A percentile compares a stretch with the other conserved stretches of the same genome.
phyloP scores from a whole-genome alignment of 2,888 invertebrate genomes.

The Automeris io region DNA sequence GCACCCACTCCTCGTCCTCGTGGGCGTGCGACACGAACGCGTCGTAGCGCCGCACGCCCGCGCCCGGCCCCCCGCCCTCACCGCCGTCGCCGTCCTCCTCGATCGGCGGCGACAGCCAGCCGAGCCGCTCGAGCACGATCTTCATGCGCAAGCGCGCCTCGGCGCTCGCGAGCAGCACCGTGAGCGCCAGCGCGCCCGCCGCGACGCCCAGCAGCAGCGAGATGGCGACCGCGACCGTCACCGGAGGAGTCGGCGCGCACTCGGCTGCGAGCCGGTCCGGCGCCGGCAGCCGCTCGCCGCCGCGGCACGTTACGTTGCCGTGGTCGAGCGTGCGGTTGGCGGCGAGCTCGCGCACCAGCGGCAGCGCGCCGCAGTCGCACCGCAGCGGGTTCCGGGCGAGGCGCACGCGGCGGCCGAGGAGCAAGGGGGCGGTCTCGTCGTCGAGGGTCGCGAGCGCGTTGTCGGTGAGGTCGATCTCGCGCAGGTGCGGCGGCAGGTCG shows the following conservation, averaged over 20 bases:
- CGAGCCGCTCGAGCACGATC: constrained; percentile 18
- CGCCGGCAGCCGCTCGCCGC: constrained; percentile 2
- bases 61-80: constrained; percentile 11
- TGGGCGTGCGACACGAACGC: constrained; percentile 90
- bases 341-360: background rate
- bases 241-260: background rate
- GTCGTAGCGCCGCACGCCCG: constrained; percentile 72
- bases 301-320: background rate
- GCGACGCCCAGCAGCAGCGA: constrained; percentile 13
- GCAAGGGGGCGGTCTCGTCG: constrained; percentile 4
- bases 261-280: constrained; percentile 1
- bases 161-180: constrained; percentile 13
- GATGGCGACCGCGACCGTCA: constrained; percentile 6
- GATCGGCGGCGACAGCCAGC: constrained; percentile 15
- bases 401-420: constrained; percentile 1
- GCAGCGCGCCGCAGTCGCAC: constrained; percentile 10
- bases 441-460: constrained; percentile 6
- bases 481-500: constrained; percentile 10
- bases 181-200: constrained; percentile 14
- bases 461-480: constrained; percentile 16
- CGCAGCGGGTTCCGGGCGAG: constrained; percentile 13
- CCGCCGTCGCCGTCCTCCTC: constrained; percentile 12
- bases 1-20: constrained; percentile 83
- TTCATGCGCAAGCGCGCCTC: constrained; percentile 17
- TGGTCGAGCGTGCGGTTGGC: background rate